Conservation (phyloP, 1,140 invertebrate species). For the Magallana gigas region DNA sequence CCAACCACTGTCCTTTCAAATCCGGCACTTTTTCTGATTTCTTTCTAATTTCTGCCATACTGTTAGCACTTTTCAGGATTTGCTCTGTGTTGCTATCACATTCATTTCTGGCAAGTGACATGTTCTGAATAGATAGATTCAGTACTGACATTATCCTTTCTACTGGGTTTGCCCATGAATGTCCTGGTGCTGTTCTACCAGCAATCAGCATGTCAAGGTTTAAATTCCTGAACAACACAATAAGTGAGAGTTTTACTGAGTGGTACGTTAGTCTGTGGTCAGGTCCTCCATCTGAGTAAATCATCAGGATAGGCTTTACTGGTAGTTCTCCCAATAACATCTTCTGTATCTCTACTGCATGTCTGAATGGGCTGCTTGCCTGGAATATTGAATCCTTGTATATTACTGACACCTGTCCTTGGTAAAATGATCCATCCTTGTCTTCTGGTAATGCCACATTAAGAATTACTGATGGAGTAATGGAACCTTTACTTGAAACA, state of each 20-base stretch:
- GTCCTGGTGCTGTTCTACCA: no score
- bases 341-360: conserved; percentile 22
- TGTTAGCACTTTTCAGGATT: conserved; percentile 28
- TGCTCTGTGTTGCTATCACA: conserved; percentile 42
- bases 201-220: no score
- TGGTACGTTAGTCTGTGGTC: no score
- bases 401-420: conserved; percentile 36
- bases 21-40: conserved; percentile 38
- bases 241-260: no score
- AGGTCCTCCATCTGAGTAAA: conserved; percentile 55
- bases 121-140: conserved; percentile 57
- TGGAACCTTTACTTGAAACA: not conserved
- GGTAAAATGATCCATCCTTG: conserved; percentile 42
- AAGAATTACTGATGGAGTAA: conserved; percentile 35
- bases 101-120: conserved; percentile 38
- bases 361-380: conserved; percentile 26
- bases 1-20: conserved; percentile 38
- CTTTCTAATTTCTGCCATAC: conserved; percentile 39
- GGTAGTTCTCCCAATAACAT: not conserved
- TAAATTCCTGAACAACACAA: no score
- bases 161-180: no score
- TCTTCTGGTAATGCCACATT: conserved; percentile 40
- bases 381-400: conserved; percentile 54
- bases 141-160: no score
- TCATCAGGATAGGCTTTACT: conserved; percentile 34